Conservation (phyloP, 2,797 vertebrate species). For the Lerista edwardsae region DNA sequence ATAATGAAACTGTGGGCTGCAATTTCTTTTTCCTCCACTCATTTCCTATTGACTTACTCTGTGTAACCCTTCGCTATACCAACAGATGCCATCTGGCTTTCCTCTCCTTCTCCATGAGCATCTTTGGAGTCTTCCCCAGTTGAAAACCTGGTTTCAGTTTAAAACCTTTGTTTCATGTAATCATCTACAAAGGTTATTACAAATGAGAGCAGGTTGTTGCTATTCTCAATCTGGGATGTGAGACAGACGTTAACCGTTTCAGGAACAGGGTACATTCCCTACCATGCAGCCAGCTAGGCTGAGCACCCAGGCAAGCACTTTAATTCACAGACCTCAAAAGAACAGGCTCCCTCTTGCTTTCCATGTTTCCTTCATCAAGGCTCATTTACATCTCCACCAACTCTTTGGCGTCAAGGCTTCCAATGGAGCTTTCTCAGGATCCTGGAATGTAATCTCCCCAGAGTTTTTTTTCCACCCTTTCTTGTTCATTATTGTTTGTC, state of each 20-base stretch:
- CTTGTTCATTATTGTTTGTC: conserved; percentile 38
- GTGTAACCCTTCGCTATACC: conserved; percentile 80
- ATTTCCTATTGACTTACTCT: conserved; percentile 80
- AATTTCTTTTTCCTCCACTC: conserved; percentile 47
- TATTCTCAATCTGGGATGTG: conserved; percentile 35
- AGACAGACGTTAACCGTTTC: not conserved
- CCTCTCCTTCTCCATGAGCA: conserved; percentile 86
- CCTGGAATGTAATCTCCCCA: conserved; percentile 39
- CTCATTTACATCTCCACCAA: not conserved
- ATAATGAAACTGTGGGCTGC: conserved; percentile 53
- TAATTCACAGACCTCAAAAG: conserved; percentile 5
- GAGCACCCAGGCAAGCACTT: not conserved
- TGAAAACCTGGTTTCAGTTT: conserved; percentile 80
- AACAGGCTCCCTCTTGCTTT: conserved; percentile 33
- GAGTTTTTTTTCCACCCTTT: conserved; percentile 32
- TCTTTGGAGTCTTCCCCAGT: conserved; percentile 81
- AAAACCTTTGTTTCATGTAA: conserved; percentile 57
- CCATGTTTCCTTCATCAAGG: conserved; percentile 11
- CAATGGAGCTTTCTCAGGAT: conserved; percentile 61
- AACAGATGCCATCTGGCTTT: conserved; percentile 87
- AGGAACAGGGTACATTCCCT: not conserved
- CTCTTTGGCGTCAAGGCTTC: conserved; percentile 45
- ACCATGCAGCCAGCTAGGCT: conserved; percentile 1
- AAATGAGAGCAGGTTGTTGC: conserved; percentile 55
- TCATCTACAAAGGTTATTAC: conserved; percentile 33